Evolutionary conservation across 2,888 invertebrate genomes (phyloP), one percentile per base, ranked within the genome.

Genomic region (Spatulosminthurus flaviceps): DNA sequence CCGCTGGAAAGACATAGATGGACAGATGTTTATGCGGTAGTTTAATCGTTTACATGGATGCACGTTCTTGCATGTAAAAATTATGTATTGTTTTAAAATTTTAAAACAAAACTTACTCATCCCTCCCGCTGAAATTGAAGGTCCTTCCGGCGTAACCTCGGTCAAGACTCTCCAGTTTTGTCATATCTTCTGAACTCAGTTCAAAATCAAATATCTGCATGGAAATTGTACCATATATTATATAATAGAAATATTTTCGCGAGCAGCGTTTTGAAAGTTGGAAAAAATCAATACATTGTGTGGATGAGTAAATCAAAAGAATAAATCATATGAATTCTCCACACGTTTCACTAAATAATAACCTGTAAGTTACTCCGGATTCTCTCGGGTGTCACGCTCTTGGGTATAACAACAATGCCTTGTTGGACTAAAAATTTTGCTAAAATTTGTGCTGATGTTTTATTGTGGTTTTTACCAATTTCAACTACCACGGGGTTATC

Each of bases 371-470:
- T 96, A 88, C 94, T 91, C 86, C 90, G 89, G 24, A 96, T 91
- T 81, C 95, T 90, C 13, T 88, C 86, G 0, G 92, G 88, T 87
- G 92, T 93, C 1, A 92, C 92, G 87, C 95, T 95, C 87, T 96
- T 96, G 4, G 96, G 96, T 86, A 96, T 95, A 29, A 92, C 92
- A 5, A 90, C 90, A 43, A 95, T 88, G 11, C 92, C 93, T 72
- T 91, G 91, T 87, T 95, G 94, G 11, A 94, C 86, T n/a, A 91
- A 89, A 88, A 92, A 92, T 72, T 93, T 90, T 0, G 96, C 88
- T 51, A 94, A 88, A 41, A 94, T 88, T 88, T 96, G 95, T 1
- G 94, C 95, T 0, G 93, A 89, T 0, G 92, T 90, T 87, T 93
- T 94, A 0, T 88, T 88, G 86, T 92, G 90, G 84, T 88, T 91